phyloP scores from a whole-genome alignment of 2,113 vertebrate genomes.

The Microtus richardsoni region DNA sequence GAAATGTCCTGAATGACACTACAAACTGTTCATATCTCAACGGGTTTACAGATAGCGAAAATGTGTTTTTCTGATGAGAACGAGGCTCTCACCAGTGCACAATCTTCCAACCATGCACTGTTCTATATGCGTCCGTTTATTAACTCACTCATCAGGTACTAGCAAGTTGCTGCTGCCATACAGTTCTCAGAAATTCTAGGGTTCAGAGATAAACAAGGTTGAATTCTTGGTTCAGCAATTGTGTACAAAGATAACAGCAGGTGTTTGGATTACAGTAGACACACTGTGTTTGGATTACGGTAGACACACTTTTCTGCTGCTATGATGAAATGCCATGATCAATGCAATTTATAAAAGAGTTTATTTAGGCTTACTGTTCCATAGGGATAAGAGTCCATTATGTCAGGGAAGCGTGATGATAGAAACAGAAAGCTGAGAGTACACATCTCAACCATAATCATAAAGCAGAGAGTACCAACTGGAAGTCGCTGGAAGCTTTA shows the following conservation, averaged over 20 bases:
- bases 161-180: neutral
- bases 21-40: neutral
- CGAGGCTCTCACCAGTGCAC: neutral
- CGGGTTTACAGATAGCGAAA: neutral
- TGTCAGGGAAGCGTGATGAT: neutral
- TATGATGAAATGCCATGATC: neutral
- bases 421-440: neutral
- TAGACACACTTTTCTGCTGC: neutral
- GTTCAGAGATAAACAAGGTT: neutral
- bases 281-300: neutral
- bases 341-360: neutral
- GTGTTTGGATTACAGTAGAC: neutral
- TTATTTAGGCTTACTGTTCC: neutral
- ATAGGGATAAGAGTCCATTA: neutral
- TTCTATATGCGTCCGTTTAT: neutral
- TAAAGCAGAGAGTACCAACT: neutral
- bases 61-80: constrained; percentile 18
- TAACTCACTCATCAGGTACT: neutral
- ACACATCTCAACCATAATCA: neutral
- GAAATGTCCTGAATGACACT: neutral
- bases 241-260: neutral
- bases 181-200: neutral
- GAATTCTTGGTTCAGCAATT: neutral
- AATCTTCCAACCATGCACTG: neutral
- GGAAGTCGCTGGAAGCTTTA: neutral